A percentile compares a stretch with the other conserved stretches of the same genome.
Evolutionary conservation across 2,113 vertebrate genomes (phyloP).

Genomic region (Cyanoderma ruficeps): DNA sequence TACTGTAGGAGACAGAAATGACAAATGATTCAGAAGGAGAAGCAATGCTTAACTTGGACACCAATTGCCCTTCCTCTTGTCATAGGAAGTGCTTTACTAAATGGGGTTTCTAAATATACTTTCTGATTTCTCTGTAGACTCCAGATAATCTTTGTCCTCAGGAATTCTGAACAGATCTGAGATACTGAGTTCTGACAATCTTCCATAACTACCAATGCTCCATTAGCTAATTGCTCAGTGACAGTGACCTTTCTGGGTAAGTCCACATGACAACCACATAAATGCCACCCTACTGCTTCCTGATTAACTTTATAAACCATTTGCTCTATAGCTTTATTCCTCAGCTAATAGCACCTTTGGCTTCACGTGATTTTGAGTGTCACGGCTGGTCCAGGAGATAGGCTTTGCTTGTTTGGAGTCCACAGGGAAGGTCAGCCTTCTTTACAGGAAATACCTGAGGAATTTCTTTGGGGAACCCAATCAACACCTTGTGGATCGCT

Average conservation of each 20-base stretch:
- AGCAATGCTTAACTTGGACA: background rate
- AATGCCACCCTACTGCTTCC: background rate
- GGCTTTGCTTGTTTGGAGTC: background rate
- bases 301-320: conserved; percentile 30
- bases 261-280: conserved; percentile 5
- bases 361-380: background rate
- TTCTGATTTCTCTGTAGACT: background rate
- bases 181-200: conserved; percentile 1
- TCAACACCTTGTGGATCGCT: accelerated
- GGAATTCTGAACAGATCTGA: background rate
- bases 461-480: background rate
- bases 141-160: conserved; percentile 49
- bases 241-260: conserved; percentile 20
- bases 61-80: background rate
- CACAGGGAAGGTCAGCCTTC: background rate
- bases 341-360: conserved; percentile 3
- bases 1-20: background rate
- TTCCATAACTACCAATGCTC: conserved; percentile 36
- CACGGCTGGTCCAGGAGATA: background rate
- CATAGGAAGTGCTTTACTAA: background rate
- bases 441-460: background rate
- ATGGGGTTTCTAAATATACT: conserved; percentile 25
- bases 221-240: conserved; percentile 73
- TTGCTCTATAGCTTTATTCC: background rate
- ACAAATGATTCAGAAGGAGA: background rate